Evolutionary conservation across 2,888 invertebrate genomes (phyloP).

Genomic region (Hyppa rectilinea): DNA sequence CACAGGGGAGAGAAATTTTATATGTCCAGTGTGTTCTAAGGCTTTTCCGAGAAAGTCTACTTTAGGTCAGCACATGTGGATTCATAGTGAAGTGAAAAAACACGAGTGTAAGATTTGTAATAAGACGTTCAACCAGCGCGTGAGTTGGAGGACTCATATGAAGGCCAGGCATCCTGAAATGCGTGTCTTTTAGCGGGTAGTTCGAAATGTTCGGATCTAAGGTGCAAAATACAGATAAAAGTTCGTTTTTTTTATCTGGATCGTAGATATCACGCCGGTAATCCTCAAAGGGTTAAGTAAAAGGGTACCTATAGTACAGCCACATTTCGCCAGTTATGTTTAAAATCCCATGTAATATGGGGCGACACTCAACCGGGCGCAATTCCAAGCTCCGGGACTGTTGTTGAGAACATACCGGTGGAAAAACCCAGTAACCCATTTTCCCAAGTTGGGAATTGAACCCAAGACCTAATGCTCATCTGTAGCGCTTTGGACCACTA

Average conservation of each 20-base stretch:
- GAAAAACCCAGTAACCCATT: background rate
- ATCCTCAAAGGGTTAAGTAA: background rate
- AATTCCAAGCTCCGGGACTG: background rate
- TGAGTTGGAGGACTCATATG: constrained; percentile 79
- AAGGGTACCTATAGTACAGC: background rate
- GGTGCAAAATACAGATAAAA: background rate
- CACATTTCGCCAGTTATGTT: background rate
- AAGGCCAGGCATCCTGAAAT: constrained; percentile 79
- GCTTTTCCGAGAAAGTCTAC: constrained; percentile 73
- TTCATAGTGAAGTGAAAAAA: constrained; percentile 73
- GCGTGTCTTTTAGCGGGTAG: constrained; percentile 18
- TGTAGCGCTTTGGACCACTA: background rate
- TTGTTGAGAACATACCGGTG: background rate
- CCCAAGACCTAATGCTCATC: background rate
- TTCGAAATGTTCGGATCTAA: too few species aligned
- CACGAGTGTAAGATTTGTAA: constrained; percentile 72
- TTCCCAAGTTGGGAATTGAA: background rate
- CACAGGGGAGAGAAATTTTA: constrained; percentile 71
- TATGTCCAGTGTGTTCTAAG: constrained; percentile 72
- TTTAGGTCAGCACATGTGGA: constrained; percentile 75
- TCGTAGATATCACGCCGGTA: background rate
- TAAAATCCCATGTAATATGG: background rate
- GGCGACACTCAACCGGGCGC: background rate
- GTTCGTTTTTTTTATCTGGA: background rate
- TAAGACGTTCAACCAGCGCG: constrained; percentile 75